Evolutionary conservation across 2,888 invertebrate genomes (phyloP), one percentile per base, ranked within the genome.

Genomic region (Therioaphis trifolii): DNA sequence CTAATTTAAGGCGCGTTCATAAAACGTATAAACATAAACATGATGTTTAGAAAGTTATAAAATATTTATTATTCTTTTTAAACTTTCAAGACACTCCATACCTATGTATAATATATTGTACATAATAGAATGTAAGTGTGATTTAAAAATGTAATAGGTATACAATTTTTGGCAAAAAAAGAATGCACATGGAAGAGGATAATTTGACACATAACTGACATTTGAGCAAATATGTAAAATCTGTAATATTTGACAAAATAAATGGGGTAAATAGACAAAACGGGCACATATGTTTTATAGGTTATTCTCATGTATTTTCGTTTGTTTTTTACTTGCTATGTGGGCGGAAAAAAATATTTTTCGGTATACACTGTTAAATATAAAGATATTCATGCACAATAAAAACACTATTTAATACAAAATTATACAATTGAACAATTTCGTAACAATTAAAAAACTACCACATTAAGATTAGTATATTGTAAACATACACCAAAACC

Each of bases 161-260:
- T n/a, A 77, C 49, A 66, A 66, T 49, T 77, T 66, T 77, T 35
- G 35, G 49, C 24, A 68, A 40, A 66, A 78, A 78, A 40, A 40
- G 2, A 58, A 15, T 21, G 72, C 12, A 35, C 3, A 55, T 14
- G 14, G 43, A 69, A n/a, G n/a, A 76, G 12, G 43, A 63, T 9
- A 79, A 27, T 55, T 68, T 69, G 68, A 79, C 78, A 79, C 24
- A 43, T 69, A 21, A 24, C 52, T 66, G 68, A 69, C 55, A 43
- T 15, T 79, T 79, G 78, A 79, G 78, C 78, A 69, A 79, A 79
- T 68, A 68, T 27, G 35, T 43, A 79, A 43, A 71, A 77, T 68
- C 18, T 52, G 11, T 66, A 18, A 58, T n/a, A 40, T 43, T 35
- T 21, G 49, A 12, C 43, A 27, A 66, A 35, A 35, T 27, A 46